These are phyloP conservation scores for Cygnus buccinator DNA, from an alignment of 2,113 vertebrate genomes.

Conservation along the genomic window DNA sequence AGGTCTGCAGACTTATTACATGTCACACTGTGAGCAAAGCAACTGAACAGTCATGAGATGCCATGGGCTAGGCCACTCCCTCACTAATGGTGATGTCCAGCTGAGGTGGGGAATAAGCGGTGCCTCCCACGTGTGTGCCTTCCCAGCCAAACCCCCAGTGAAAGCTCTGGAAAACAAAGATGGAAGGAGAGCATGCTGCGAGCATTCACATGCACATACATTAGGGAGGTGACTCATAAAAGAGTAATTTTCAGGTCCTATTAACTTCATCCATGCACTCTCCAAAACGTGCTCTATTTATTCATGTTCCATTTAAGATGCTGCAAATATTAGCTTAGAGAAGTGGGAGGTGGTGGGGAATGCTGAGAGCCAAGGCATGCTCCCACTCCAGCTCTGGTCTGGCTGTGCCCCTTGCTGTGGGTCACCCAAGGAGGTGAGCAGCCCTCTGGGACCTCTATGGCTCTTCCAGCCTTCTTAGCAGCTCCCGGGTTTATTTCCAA, in stretches of 20 bases:
- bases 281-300: not conserved
- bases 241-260: constrained; percentile 8
- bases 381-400: not conserved
- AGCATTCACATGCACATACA: constrained; percentile 7
- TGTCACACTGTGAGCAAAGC: not conserved
- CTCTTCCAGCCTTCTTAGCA: not conserved
- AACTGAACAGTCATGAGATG: not conserved
- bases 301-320: not conserved
- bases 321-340: not conserved
- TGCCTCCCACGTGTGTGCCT: not conserved
- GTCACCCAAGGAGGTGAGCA: not conserved
- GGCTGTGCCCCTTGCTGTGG: not conserved
- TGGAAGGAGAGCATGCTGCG: not conserved
- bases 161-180: not conserved
- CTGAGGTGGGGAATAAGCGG: not conserved
- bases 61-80: not conserved
- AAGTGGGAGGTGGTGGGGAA: not conserved
- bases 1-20: not conserved
- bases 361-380: not conserved
- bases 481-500: not conserved
- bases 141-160: not conserved
- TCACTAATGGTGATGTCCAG: not conserved
- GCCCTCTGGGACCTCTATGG: not conserved
- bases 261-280: not conserved
- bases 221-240: constrained; percentile 24